These are phyloP conservation scores for Torymus texanus DNA, from an alignment of 2,888 invertebrate genomes.

Conservation along the genomic window DNA sequence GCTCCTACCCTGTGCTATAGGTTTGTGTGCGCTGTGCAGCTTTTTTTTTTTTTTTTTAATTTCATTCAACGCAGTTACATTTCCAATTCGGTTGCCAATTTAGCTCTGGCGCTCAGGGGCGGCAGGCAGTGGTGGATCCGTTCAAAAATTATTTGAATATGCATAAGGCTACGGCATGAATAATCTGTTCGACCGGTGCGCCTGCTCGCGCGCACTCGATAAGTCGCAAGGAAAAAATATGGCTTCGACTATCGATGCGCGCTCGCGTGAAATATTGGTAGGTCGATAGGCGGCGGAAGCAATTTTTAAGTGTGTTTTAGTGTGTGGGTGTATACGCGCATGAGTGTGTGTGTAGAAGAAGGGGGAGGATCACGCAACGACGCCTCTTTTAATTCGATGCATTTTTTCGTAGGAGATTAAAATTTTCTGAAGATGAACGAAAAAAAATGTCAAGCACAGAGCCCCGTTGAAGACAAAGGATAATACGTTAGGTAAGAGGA, in stretches of 20 bases:
- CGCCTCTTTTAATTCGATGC: constrained; percentile 23
- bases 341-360: too few species aligned
- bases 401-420: constrained; percentile 29
- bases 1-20: neutral
- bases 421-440: neutral
- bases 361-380: too few species aligned
- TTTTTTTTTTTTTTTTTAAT: constrained; percentile 46
- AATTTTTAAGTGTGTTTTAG: constrained; percentile 22
- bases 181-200: constrained; percentile 24
- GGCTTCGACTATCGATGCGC: constrained; percentile 12
- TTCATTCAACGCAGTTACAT: constrained; percentile 45
- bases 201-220: constrained; percentile 32
- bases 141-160: constrained; percentile 52
- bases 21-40: neutral
- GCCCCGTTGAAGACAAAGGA: constrained; percentile 18
- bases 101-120: neutral
- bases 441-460: neutral
- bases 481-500: constrained; percentile 18
- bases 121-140: constrained; percentile 8
- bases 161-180: constrained; percentile 45
- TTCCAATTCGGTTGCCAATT: constrained; percentile 50
- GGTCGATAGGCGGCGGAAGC: neutral
- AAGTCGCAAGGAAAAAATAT: constrained; percentile 49
- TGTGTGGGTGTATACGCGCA: too few species aligned
- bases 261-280: constrained; percentile 23